Percentiles rank a stretch among this genome's conserved stretches.
Evolutionary conservation across 2,113 vertebrate species (phyloP).

Genomic region (Archilochus colubris): DNA sequence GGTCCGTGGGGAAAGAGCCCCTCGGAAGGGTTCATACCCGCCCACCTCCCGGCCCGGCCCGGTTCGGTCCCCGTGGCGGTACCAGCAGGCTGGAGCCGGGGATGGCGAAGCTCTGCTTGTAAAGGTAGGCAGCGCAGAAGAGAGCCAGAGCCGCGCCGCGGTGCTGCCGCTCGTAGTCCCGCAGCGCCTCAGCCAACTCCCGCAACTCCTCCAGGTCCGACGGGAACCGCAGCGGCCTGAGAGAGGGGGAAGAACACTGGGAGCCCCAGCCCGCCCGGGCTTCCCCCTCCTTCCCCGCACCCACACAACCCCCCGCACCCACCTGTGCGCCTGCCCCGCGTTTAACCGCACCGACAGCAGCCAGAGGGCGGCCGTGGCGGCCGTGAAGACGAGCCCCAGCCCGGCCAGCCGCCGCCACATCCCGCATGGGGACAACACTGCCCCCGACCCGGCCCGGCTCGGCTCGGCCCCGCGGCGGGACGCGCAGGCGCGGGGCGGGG

Average conservation of each 20-base stretch:
- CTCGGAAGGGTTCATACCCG: neutral
- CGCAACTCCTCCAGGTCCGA: conserved; percentile 90
- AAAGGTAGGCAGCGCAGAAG: conserved; percentile 94
- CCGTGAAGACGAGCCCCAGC: conserved; percentile 28
- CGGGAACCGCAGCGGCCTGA: conserved; percentile 90
- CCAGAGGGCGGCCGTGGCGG: conserved; percentile 54
- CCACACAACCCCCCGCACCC: neutral
- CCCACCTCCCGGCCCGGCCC: neutral
- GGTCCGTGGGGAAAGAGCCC: neutral
- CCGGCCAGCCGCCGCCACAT: conserved; percentile 35
- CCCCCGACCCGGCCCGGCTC: no score
- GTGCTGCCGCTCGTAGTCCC: conserved; percentile 89
- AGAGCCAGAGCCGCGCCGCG: conserved; percentile 88
- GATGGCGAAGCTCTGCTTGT: conserved; percentile 98
- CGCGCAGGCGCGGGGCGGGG: neutral
- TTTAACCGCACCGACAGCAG: conserved; percentile 49
- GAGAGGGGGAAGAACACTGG: neutral
- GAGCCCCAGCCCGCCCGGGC: neutral
- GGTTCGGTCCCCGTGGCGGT: neutral
- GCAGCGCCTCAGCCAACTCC: conserved; percentile 86
- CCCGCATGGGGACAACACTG: neutral
- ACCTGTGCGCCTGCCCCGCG: conserved; percentile 24
- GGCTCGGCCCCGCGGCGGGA: neutral
- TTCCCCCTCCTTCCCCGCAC: no score
- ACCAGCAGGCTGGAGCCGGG: conserved; percentile 96